phyloP scores from a whole-genome alignment of 2,113 vertebrate genomes.

The Sapajus apella region DNA sequence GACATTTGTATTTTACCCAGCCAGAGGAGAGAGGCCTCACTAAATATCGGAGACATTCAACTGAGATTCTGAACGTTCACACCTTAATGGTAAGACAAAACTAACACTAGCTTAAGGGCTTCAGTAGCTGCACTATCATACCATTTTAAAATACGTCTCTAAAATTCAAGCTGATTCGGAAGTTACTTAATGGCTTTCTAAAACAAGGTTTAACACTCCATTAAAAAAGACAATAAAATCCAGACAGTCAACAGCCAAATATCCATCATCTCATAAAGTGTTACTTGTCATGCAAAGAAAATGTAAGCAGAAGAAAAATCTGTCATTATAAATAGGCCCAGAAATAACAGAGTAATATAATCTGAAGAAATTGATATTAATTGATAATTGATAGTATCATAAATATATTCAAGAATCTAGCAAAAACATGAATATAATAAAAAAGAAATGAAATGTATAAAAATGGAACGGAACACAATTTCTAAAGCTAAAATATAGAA shows the following conservation, averaged over 20 bases:
- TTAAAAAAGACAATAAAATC: background rate
- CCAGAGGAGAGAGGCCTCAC: background rate
- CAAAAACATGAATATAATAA: background rate
- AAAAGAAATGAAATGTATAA: background rate
- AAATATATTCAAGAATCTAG: background rate
- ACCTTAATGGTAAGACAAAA: background rate
- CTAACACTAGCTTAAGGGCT: background rate
- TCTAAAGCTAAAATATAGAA: background rate
- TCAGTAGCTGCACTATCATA: background rate
- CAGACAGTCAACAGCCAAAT: background rate
- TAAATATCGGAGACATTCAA: background rate
- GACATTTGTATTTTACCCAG: background rate
- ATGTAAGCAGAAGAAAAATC: background rate
- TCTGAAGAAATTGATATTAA: background rate
- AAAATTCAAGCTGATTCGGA: background rate
- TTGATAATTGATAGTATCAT: background rate
- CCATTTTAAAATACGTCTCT: background rate
- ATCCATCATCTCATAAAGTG: background rate
- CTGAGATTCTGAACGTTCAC: background rate
- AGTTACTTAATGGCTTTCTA: background rate
- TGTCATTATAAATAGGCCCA: background rate
- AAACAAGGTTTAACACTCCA: background rate
- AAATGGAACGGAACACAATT: background rate
- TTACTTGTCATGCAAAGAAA: background rate
- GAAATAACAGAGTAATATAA: background rate